Base-by-base conservation (phyloP, 2,113 vertebrate species). In the Myanophis thanlyinensis region DNA sequence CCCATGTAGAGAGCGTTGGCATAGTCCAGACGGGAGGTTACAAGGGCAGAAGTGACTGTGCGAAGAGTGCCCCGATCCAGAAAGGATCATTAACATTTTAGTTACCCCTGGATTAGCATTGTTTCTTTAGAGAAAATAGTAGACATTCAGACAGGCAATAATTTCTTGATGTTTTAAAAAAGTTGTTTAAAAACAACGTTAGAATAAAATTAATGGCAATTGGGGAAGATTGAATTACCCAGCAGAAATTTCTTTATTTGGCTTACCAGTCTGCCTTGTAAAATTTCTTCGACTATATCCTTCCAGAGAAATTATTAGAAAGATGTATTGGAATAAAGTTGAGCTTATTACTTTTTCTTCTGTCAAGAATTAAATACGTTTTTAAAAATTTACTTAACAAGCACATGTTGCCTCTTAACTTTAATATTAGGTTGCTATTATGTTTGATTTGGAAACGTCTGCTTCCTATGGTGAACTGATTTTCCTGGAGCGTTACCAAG, bases 401-500 rank as follows among this genome's bases (percentile, higher is more conserved):
- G 0, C 85, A 92, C 40, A 13, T 3, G 7, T 44, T 62, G 3
- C 5, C 27, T 87, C 53, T 91, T 0, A 88, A 87, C n/a, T 27
- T 93, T 91, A 89, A 1, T 96, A 62, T 54, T 96, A 99, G 99
- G 99, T 99, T 94, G 98, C 98, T 85, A 96, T 98, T 94, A 98
- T 98, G 97, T 99, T 99, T 92, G 97, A 98, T 87, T 96, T 99
- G 93, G 98, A 98, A 94, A 95, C 98, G 0, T 98, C 98, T 0
- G 96, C 97, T 25, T 98, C 98, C 88, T 98, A 97, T 3, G 98
- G 99, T 1, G 99, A 99, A 93, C 96, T 99, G 92, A 95, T 98
- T 94, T 99, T 99, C 93, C 98, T 99, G 98, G 99, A 99, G 93
- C 97, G 98, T 88, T 99, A 99, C 95, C 98, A 98, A 90, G 98